Evolutionary conservation across 2,113 vertebrate species (phyloP).

Genomic region (Pelobates fuscus): DNA sequence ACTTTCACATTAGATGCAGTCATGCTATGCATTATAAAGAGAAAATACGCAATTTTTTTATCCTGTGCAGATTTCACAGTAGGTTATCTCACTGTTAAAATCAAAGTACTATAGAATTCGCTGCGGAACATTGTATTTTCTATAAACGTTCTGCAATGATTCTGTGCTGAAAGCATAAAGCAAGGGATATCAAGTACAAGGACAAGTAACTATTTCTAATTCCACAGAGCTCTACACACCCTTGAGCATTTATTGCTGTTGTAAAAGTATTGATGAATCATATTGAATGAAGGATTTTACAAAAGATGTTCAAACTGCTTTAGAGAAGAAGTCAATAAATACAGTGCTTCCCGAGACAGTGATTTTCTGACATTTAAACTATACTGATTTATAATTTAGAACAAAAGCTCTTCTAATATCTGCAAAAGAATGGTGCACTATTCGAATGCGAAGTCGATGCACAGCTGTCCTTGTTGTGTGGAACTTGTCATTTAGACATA

Average conservation of each 20-base stretch:
- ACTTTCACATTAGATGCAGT: too few species aligned
- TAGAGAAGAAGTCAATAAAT: conserved; percentile 51
- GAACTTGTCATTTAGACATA: conserved; percentile 37
- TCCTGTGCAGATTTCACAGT: neutral
- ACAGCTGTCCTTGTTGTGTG: conserved; percentile 22
- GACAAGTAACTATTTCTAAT: conserved; percentile 42
- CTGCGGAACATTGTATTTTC: neutral
- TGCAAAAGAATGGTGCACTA: neutral
- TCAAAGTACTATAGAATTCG: neutral
- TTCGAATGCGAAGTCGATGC: conserved; percentile 4
- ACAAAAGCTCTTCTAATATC: conserved; percentile 42
- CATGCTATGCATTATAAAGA: too few species aligned
- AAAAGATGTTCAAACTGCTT: conserved; percentile 49
- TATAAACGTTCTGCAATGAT: conserved; percentile 1
- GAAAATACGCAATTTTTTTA: neutral
- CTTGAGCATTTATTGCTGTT: conserved; percentile 57
- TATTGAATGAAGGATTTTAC: conserved; percentile 35
- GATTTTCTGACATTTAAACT: conserved; percentile 50
- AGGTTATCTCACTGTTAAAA: neutral
- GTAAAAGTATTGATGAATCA: conserved; percentile 52
- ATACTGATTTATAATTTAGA: conserved; percentile 48
- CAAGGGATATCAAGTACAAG: conserved; percentile 38
- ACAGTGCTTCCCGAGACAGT: conserved; percentile 43
- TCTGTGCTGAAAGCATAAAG: conserved; percentile 54
- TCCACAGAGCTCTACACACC: conserved; percentile 41